phyloP scores from a whole-genome alignment of 1,140 invertebrate genomes.

The Capitella teleta region DNA sequence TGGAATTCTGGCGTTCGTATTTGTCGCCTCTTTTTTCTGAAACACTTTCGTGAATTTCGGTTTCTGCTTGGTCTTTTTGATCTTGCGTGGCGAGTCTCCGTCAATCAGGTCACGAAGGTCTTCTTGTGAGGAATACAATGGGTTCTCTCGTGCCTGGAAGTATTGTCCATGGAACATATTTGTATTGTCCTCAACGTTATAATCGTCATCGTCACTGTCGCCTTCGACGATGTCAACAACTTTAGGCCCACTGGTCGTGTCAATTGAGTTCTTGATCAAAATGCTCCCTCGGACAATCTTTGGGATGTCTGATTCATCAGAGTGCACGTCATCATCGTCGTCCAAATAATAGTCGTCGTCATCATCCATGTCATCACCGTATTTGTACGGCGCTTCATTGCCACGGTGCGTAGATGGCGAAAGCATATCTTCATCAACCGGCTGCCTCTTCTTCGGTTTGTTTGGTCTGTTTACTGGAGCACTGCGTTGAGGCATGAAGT shows the following conservation, averaged over 20 bases:
- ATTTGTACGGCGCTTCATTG: background rate
- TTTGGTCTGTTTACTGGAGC: too few relatives aligned
- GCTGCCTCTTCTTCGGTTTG: background rate
- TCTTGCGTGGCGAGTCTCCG: background rate
- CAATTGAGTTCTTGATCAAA: slow-evolving; percentile 12
- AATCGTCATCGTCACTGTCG: slow-evolving; percentile 1
- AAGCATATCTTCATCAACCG: background rate
- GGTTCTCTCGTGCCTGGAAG: slow-evolving; percentile 11
- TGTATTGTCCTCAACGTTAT: slow-evolving; percentile 8
- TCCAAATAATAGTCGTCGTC: background rate
- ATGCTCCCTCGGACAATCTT: slow-evolving; percentile 10
- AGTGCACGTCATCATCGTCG: background rate
- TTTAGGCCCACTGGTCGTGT: slow-evolving; percentile 2
- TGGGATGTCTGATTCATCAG: too few relatives aligned
- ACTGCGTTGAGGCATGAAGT: too few relatives aligned
- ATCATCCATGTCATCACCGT: background rate
- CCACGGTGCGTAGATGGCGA: background rate
- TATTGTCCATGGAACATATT: slow-evolving; percentile 13
- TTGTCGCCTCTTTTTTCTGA: background rate
- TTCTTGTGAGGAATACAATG: slow-evolving; percentile 9
- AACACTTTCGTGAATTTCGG: slow-evolving; percentile 2
- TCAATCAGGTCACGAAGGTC: background rate
- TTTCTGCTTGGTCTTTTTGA: background rate
- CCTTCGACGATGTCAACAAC: slow-evolving; percentile 6
- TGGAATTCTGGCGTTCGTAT: background rate